Evolutionary conservation across 2,113 vertebrate genomes (phyloP).

Genomic region (Aplodontia rufa): DNA sequence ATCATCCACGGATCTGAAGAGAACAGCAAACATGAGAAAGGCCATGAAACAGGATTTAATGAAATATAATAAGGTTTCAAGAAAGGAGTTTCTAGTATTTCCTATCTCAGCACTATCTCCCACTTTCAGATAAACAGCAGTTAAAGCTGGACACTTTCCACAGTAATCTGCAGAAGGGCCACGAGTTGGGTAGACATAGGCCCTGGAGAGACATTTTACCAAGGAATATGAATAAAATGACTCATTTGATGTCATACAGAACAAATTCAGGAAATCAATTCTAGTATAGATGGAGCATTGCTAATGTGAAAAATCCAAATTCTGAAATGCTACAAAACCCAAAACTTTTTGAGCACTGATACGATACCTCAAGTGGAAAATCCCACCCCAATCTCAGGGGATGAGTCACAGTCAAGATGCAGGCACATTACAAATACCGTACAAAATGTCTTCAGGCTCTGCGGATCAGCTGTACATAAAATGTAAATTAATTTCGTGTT

Average conservation of each 20-base stretch:
- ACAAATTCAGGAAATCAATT: neutral
- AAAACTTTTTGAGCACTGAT: neutral
- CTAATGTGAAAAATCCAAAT: neutral
- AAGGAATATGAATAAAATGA: neutral
- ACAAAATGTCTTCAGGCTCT: neutral
- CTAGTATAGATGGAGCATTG: neutral
- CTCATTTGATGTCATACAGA: neutral
- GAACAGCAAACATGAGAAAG: neutral
- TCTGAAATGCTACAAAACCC: neutral
- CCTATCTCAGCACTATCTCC: neutral
- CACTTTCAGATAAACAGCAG: neutral
- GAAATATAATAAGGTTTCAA: neutral
- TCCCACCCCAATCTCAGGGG: neutral
- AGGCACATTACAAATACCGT: neutral
- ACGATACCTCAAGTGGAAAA: neutral
- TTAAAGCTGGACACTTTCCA: neutral
- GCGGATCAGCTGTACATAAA: neutral
- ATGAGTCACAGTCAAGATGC: neutral
- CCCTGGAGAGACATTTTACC: neutral
- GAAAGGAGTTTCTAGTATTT: neutral
- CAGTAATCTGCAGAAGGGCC: too few relatives aligned
- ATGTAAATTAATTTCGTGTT: neutral
- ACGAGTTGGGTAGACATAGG: neutral
- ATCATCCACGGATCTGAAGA: neutral
- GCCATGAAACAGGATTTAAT: neutral